A percentile compares a stretch with the other conserved stretches of the same genome.
These are phyloP conservation scores for Drosophila ficusphila DNA, from an alignment of 1,140 invertebrate genomes.

Conservation along the genomic window DNA sequence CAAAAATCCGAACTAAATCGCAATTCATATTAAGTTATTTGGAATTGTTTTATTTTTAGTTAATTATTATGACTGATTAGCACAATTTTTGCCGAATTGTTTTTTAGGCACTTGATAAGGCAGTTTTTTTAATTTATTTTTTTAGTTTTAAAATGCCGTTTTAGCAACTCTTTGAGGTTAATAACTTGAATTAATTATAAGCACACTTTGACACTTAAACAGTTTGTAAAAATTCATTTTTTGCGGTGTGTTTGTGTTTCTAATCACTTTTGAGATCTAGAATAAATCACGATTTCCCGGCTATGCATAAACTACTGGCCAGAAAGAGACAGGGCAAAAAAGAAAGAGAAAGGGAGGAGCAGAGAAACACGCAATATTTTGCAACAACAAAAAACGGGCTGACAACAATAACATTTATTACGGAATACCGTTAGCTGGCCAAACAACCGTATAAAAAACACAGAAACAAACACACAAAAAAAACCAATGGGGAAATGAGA, in stretches of 20 bases:
- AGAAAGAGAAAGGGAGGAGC: background rate
- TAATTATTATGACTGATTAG: too few relatives aligned
- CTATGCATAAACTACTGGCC: conserved; percentile 43
- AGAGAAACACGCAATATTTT: conserved; percentile 42
- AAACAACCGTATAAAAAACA: conserved; percentile 31
- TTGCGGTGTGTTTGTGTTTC: background rate
- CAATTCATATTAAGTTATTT: too few relatives aligned
- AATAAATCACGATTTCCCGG: conserved; percentile 30
- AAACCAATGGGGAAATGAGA: conserved; percentile 8
- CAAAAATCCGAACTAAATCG: too few relatives aligned
- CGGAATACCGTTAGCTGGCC: conserved; percentile 38
- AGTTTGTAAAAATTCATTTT: background rate
- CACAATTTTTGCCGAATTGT: too few relatives aligned
- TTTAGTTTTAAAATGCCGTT: background rate
- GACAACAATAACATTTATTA: conserved; percentile 44
- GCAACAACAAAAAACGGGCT: conserved; percentile 41
- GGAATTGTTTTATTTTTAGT: too few relatives aligned
- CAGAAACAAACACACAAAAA: conserved; percentile 18
- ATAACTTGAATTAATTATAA: background rate
- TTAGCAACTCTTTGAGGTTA: background rate
- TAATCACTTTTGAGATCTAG: background rate
- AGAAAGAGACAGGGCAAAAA: background rate
- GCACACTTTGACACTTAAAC: background rate
- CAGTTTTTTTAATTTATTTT: background rate
- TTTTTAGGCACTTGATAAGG: background rate